Evolutionary conservation across 2,113 vertebrate species (phyloP).

Genomic region (Excalfactoria chinensis): DNA sequence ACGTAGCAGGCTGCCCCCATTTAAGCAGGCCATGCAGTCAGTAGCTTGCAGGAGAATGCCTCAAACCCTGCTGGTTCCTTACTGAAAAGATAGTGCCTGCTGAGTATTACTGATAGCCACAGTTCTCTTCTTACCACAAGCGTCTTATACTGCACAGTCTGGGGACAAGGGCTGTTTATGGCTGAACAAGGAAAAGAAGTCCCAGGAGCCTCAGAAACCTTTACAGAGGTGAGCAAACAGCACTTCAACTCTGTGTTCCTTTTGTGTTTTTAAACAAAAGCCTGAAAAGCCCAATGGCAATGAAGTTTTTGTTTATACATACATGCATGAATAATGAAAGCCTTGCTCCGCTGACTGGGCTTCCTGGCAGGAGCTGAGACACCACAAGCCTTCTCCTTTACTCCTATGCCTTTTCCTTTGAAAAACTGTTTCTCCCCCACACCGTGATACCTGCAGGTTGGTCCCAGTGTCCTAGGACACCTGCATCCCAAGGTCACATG

Average conservation of each 20-base stretch:
- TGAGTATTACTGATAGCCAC: neutral
- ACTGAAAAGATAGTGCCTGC: neutral
- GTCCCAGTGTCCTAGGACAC: neutral
- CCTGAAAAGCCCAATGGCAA: neutral
- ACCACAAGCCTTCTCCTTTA: neutral
- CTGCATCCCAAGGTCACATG: neutral
- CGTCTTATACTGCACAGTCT: neutral
- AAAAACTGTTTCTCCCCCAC: neutral
- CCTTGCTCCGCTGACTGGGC: neutral
- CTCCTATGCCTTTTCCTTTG: neutral
- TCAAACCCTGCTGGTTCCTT: neutral
- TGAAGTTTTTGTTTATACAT: neutral
- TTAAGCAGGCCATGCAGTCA: neutral
- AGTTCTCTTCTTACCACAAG: neutral
- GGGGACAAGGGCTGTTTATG: neutral
- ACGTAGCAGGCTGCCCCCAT: neutral
- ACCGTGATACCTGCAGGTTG: neutral
- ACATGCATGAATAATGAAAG: neutral
- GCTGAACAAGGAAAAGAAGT: neutral
- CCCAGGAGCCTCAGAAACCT: neutral
- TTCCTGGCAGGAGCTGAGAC: neutral
- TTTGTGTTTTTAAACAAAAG: neutral
- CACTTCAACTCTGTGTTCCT: neutral
- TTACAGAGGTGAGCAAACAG: neutral
- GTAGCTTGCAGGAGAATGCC: neutral